Evolutionary conservation across 2,797 vertebrate genomes (phyloP).

Genomic region (Mormyrops attenuatus): DNA sequence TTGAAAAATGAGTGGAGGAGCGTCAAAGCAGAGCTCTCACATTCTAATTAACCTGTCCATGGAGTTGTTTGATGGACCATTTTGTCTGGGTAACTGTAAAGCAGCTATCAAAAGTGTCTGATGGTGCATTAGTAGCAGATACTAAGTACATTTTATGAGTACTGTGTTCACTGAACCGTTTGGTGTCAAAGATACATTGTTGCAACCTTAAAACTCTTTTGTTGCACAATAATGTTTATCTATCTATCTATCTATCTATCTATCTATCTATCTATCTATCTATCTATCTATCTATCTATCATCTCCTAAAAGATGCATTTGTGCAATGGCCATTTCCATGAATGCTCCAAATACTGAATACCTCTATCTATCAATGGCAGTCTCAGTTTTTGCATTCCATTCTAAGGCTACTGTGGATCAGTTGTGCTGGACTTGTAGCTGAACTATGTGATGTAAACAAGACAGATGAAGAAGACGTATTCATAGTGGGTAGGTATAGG

Average conservation of each 20-base stretch:
- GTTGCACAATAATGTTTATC: not conserved
- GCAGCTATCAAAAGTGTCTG: not conserved
- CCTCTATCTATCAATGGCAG: not conserved
- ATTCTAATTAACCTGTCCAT: not conserved
- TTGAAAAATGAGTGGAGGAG: not conserved
- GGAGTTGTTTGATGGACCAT: not conserved
- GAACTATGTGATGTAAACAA: not conserved
- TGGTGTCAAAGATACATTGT: not conserved
- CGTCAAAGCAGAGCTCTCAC: not conserved
- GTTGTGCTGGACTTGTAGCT: not conserved
- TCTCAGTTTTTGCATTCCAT: not conserved
- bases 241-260: not conserved
- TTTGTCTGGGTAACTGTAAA: not conserved
- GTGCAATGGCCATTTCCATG: not conserved
- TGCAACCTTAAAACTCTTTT: not conserved
- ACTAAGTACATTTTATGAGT: not conserved
- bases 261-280: too few relatives aligned
- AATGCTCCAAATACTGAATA: not conserved
- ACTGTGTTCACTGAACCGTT: not conserved
- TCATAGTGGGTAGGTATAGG: not conserved
- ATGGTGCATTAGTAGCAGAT: not conserved
- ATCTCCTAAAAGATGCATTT: not conserved
- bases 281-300: too few relatives aligned
- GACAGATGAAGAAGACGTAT: not conserved
- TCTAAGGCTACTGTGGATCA: not conserved